phyloP scores from a whole-genome alignment of 2,888 invertebrate species.

The Sialis fuliginosa region DNA sequence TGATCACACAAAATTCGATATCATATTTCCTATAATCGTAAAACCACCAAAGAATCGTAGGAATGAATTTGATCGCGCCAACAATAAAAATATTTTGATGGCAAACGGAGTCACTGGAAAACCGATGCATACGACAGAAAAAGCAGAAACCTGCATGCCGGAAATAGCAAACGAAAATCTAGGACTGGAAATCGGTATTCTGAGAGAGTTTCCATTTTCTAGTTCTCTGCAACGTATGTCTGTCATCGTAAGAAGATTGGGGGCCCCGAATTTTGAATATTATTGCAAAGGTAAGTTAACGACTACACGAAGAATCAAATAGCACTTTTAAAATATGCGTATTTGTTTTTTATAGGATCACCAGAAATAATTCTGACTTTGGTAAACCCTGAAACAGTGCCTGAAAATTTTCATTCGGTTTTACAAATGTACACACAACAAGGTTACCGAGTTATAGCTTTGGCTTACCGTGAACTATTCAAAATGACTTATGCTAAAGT shows the following conservation, averaged over 20 bases:
- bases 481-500: conserved; percentile 45
- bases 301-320: neutral
- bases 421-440: conserved; percentile 72
- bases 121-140: neutral
- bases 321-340: neutral
- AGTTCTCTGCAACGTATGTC: conserved; percentile 80
- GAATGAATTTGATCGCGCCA: neutral
- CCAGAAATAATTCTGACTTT: conserved; percentile 77
- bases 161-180: neutral
- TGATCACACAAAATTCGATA: conserved; percentile 62
- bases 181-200: conserved; percentile 37
- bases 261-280: conserved; percentile 53
- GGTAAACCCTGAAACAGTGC: conserved; percentile 55
- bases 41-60: conserved; percentile 25
- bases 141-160: neutral
- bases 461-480: conserved; percentile 49
- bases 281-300: conserved; percentile 54
- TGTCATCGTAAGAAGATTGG: conserved; percentile 59
- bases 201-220: conserved; percentile 59
- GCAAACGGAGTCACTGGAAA: neutral
- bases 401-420: conserved; percentile 51
- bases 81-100: neutral
- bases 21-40: conserved; percentile 67
- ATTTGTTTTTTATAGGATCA: conserved; percentile 31
- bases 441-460: conserved; percentile 81